phyloP scores from a whole-genome alignment of 2,113 vertebrate genomes.

The Athene cunicularia region DNA sequence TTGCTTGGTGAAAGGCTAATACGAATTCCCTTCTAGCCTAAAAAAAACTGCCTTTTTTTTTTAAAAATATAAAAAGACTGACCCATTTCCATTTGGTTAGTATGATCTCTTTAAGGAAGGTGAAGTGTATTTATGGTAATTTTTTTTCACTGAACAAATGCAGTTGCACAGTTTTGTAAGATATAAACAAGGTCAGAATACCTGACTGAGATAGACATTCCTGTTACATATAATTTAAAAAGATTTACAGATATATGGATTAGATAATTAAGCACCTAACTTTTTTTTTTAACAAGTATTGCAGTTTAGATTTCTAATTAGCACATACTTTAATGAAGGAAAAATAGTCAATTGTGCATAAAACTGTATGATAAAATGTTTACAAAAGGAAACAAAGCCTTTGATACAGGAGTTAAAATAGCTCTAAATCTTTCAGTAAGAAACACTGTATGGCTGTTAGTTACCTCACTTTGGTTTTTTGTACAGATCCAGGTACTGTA shows the following conservation, averaged over 20 bases:
- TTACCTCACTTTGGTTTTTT: background rate
- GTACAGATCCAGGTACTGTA: background rate
- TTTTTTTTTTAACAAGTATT: conserved; percentile 7
- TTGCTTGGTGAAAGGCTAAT: background rate
- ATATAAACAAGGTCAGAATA: background rate
- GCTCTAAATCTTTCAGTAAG: background rate
- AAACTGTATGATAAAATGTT: background rate
- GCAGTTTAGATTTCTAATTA: conserved; percentile 53
- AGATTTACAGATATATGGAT: background rate
- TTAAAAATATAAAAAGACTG: background rate
- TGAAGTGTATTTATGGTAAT: background rate
- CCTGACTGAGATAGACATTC: background rate
- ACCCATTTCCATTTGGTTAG: background rate
- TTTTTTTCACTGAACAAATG: background rate
- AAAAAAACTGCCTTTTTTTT: background rate
- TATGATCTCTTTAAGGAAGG: background rate
- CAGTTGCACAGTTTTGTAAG: background rate
- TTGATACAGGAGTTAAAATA: conserved; percentile 21
- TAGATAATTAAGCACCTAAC: conserved; percentile 36
- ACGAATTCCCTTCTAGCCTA: background rate
- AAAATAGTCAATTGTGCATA: conserved; percentile 2
- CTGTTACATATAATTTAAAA: background rate
- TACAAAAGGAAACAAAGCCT: background rate
- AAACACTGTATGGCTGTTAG: background rate
- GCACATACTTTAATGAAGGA: background rate